Evolutionary conservation across 2,797 vertebrate species (phyloP), one percentile per base, ranked within the genome.

Genomic region (Discoglossus pictus): DNA sequence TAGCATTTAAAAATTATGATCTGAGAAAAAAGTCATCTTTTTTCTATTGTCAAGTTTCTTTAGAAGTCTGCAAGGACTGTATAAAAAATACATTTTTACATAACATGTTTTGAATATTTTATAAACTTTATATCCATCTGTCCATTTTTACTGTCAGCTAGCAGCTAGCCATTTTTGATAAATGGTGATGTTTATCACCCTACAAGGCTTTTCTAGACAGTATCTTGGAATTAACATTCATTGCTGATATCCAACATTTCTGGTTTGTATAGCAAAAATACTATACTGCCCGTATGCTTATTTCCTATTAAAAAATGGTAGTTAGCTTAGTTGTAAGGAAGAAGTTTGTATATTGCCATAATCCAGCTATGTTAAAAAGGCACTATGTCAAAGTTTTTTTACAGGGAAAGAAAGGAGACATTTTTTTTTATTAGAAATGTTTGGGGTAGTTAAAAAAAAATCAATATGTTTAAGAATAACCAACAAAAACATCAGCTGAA

Each of bases 111-210:
- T 39, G 21, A 25, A 67, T 67, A 47, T 67, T 51, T 25, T 67
- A 67, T 67, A 34, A 42, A 67, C 60, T 67, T 43, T 67, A 42
- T 24, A 54, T 58, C 54, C 65, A 67, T 67, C 65, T 67, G 65
- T 60, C 65, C 36, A 23, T 34, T 44, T 66, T 27, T 16, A 25
- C 64, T 66, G 11, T 48, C 53, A 24, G n/a, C 65, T 43, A 25
- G 46, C 23, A 67, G 17, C 20, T 38, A 59, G 36, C 36, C 65
- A 59, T 51, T 54, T 67, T 42, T 60, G 54, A 67, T 55, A 15
- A 36, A 59, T 59, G 44, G 52, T 51, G 44, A 21, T 67, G 47
- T 67, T 67, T 67, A 67, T 43, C 36, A 21, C 46, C 3, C 54
- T n/a, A 39, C 17, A 51, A 59, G 56, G 27, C 35, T 39, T 55